These are phyloP conservation scores for Alosa alosa DNA, from an alignment of 2,113 vertebrate species.

Conservation along the genomic window DNA sequence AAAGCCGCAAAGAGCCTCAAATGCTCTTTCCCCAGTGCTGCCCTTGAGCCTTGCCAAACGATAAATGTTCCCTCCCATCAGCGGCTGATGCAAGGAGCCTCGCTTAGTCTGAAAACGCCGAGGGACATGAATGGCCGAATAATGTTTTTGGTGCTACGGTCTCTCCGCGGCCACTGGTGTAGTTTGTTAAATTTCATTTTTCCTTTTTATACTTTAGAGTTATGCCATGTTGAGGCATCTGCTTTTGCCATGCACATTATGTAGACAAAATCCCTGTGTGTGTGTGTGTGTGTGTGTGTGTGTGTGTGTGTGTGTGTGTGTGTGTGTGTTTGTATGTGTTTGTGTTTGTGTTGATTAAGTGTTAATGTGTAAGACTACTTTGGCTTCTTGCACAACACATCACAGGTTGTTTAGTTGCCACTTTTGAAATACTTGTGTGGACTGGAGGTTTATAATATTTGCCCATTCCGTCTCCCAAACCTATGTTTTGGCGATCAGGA, in stretches of 20 bases:
- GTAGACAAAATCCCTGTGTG: background rate
- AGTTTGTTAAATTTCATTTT: background rate
- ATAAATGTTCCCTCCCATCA: background rate
- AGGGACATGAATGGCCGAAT: too few relatives aligned
- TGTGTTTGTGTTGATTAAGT: too few relatives aligned
- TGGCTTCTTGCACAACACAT: too few relatives aligned
- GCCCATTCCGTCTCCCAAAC: too few relatives aligned
- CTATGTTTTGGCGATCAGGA: background rate
- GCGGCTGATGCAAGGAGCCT: conserved; percentile 8
- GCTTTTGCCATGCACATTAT: background rate
- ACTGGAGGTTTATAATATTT: too few relatives aligned
- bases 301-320: too few relatives aligned
- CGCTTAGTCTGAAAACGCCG: background rate
- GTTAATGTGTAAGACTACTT: too few relatives aligned
- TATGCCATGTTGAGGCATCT: background rate
- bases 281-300: too few relatives aligned
- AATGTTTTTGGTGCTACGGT: background rate
- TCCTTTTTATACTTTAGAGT: background rate
- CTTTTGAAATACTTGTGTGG: too few relatives aligned
- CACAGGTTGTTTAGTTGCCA: too few relatives aligned
- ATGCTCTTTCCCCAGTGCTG: background rate
- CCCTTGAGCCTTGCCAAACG: conserved; percentile 21
- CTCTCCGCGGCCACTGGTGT: background rate
- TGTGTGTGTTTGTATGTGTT: too few relatives aligned
- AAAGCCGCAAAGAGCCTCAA: conserved; percentile 1